These are phyloP conservation scores for Gallinago solitaria DNA, from an alignment of 2,797 vertebrate genomes.

Conservation along the genomic window DNA sequence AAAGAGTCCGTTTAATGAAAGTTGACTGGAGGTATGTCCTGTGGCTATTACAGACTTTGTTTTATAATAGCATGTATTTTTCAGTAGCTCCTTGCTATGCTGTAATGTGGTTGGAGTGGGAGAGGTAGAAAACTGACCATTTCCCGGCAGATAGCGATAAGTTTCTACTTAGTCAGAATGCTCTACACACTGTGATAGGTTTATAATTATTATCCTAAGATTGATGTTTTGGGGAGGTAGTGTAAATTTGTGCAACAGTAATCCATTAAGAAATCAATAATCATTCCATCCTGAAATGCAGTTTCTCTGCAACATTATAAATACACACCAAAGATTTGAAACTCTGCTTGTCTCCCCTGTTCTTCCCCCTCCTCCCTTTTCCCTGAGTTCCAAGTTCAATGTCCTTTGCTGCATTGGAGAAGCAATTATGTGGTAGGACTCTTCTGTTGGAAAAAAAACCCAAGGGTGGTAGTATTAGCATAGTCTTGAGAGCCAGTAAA, in stretches of 20 bases:
- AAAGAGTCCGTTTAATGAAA: conserved; percentile 31
- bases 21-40: conserved; percentile 47
- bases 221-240: conserved; percentile 75
- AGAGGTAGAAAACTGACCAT: conserved; percentile 77
- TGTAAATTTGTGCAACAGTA: conserved; percentile 82
- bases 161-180: conserved; percentile 75
- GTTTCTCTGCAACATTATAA: conserved; percentile 74
- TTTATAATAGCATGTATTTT: conserved; percentile 65
- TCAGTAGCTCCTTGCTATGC: conserved; percentile 58
- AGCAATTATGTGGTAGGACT: not conserved
- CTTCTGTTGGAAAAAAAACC: not conserved
- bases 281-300: conserved; percentile 75
- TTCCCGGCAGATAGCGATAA: conserved; percentile 78
- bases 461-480: not conserved
- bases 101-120: conserved; percentile 70
- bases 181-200: conserved; percentile 71
- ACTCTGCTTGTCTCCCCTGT: not conserved
- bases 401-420: conserved; percentile 7
- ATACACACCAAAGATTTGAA: conserved; percentile 64
- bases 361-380: not conserved
- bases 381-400: conserved; percentile 33
- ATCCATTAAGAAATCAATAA: conserved; percentile 87
- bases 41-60: conserved; percentile 57
- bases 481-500: not conserved
- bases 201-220: conserved; percentile 82